These are phyloP conservation scores for Paguma larvata DNA, from an alignment of 2,797 vertebrate genomes.

Conservation along the genomic window DNA sequence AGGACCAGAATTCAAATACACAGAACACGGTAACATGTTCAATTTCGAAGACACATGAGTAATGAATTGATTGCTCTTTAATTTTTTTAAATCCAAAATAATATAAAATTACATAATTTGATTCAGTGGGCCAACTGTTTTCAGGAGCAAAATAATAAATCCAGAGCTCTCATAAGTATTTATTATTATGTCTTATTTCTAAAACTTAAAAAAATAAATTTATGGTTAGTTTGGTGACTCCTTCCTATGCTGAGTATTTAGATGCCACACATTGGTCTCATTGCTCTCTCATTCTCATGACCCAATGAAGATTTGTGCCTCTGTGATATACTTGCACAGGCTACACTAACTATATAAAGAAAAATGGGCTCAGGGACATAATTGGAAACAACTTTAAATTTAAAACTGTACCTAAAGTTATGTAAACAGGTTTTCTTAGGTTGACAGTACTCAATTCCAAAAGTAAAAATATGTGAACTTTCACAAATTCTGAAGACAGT, in stretches of 20 bases:
- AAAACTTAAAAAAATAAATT: background rate
- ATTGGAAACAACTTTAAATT: background rate
- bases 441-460: background rate
- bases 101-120: slow-evolving; percentile 13
- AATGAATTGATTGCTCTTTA: slow-evolving; percentile 26
- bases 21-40: background rate
- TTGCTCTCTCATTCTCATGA: background rate
- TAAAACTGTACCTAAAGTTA: background rate
- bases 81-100: slow-evolving; percentile 23
- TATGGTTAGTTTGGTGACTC: background rate
- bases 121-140: background rate
- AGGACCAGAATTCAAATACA: slow-evolving; percentile 48
- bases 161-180: background rate
- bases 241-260: background rate
- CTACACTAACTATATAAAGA: background rate
- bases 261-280: background rate
- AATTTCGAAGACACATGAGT: slow-evolving; percentile 10
- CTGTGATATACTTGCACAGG: background rate
- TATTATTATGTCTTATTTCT: background rate
- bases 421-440: background rate
- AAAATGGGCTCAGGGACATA: background rate
- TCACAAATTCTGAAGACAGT: background rate
- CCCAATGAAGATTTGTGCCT: background rate
- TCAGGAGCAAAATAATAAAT: background rate
- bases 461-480: background rate